Conservation (phyloP, 2,888 invertebrate species). For the Ectemnius cavifrons region DNA sequence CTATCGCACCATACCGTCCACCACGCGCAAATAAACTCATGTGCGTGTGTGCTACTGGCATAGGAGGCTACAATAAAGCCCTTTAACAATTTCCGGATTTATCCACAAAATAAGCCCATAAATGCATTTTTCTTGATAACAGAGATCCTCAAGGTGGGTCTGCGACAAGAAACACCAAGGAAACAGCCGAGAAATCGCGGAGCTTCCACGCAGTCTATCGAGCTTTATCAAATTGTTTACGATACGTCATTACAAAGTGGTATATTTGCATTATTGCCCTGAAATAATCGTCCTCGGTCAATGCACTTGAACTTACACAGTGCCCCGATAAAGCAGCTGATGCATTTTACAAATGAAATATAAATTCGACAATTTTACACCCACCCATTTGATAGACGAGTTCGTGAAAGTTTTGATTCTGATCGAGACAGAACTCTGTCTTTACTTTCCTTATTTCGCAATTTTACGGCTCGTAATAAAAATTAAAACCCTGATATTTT, state of each 20-base stretch:
- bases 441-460: too few species aligned
- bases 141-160: conserved; percentile 54
- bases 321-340: neutral
- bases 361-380: too few species aligned
- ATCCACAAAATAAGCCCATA: conserved; percentile 38
- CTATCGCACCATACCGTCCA: conserved; percentile 48
- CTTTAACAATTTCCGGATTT: conserved; percentile 37
- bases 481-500: too few species aligned
- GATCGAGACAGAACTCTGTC: too few species aligned
- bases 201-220: conserved; percentile 4
- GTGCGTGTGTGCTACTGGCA: conserved; percentile 38
- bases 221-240: conserved; percentile 46
- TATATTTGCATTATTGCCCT: conserved; percentile 16
- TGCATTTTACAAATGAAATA: too few species aligned
- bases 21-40: conserved; percentile 33
- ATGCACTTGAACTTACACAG: neutral
- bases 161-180: neutral
- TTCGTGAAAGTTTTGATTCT: too few species aligned
- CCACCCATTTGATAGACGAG: too few species aligned
- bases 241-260: conserved; percentile 34
- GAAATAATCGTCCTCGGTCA: conserved; percentile 18
- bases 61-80: conserved; percentile 31
- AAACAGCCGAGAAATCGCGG: conserved; percentile 2
- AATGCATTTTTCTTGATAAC: conserved; percentile 60
- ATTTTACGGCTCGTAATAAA: too few species aligned